Evolutionary conservation across 2,797 vertebrate genomes (phyloP).

Genomic region (Molossus molossus): DNA sequence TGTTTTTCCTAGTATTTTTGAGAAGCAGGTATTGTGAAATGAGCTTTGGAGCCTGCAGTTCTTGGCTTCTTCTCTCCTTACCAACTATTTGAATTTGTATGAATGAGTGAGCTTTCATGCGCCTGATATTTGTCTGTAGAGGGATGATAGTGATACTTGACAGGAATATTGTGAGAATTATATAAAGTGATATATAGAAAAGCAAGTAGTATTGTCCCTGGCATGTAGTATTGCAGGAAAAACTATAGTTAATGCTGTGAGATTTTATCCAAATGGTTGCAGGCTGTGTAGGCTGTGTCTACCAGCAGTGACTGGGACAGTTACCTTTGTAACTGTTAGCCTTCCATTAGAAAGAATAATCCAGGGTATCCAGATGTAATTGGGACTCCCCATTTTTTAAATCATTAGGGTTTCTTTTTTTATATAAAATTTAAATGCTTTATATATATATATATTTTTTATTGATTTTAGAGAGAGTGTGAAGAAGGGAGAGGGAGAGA

Average conservation of each 20-base stretch:
- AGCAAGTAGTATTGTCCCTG: neutral
- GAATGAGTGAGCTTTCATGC: neutral
- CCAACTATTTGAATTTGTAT: neutral
- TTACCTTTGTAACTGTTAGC: neutral
- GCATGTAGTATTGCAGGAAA: neutral
- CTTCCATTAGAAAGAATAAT: constrained; percentile 11
- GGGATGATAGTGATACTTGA: neutral
- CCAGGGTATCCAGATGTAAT: neutral
- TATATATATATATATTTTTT: too few relatives aligned
- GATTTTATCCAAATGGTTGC: neutral
- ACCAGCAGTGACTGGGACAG: neutral
- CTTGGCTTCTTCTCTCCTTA: neutral
- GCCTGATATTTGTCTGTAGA: constrained; percentile 24
- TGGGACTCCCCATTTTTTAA: constrained; percentile 8
- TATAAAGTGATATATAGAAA: neutral
- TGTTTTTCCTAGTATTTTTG: constrained; percentile 39
- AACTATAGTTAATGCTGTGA: neutral
- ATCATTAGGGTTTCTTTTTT: neutral
- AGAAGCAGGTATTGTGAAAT: constrained; percentile 56
- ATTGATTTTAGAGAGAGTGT: too few relatives aligned
- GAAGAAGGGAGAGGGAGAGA: too few relatives aligned
- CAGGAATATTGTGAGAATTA: neutral
- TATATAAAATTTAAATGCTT: too few relatives aligned
- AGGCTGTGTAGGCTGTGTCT: neutral
- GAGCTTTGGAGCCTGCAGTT: neutral